Evolutionary conservation across 2,888 invertebrate genomes (phyloP).

Genomic region (Melikaiella ostensackeni): DNA sequence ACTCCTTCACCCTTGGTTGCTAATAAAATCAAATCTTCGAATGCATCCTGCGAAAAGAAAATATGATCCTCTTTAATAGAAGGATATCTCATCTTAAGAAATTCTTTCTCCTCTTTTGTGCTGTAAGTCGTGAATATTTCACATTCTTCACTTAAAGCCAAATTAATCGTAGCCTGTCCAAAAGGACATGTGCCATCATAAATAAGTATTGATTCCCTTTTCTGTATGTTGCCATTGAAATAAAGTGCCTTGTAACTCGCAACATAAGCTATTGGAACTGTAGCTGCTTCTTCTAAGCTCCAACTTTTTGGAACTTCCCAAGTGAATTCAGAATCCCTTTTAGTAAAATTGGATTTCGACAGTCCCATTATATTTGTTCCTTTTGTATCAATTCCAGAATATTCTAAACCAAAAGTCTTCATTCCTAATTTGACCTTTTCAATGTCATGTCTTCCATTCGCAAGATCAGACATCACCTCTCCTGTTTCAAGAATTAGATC

Average conservation of each 20-base stretch:
- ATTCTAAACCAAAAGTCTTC: constrained; percentile 80
- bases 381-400: constrained; percentile 79
- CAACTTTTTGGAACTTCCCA: constrained; percentile 81
- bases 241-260: constrained; percentile 81
- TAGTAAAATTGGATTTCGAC: constrained; percentile 77
- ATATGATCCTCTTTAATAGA: constrained; percentile 81
- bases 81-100: constrained; percentile 79
- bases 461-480: constrained; percentile 73
- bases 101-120: constrained; percentile 79
- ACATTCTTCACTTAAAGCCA: constrained; percentile 81
- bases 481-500: constrained; percentile 84
- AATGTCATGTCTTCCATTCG: not conserved
- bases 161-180: constrained; percentile 83
- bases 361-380: constrained; percentile 77
- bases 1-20: constrained; percentile 79
- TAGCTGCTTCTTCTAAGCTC: constrained; percentile 82
- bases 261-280: constrained; percentile 83
- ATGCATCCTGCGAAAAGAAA: constrained; percentile 80
- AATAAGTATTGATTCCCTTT: constrained; percentile 75
- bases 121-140: constrained; percentile 81
- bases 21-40: constrained; percentile 85
- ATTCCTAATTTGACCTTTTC: not conserved
- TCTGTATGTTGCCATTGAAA: constrained; percentile 78
- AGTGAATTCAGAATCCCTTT: constrained; percentile 76
- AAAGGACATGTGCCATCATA: constrained; percentile 79